phyloP scores from a whole-genome alignment of 2,113 vertebrate genomes.

The Tapirus terrestris region DNA sequence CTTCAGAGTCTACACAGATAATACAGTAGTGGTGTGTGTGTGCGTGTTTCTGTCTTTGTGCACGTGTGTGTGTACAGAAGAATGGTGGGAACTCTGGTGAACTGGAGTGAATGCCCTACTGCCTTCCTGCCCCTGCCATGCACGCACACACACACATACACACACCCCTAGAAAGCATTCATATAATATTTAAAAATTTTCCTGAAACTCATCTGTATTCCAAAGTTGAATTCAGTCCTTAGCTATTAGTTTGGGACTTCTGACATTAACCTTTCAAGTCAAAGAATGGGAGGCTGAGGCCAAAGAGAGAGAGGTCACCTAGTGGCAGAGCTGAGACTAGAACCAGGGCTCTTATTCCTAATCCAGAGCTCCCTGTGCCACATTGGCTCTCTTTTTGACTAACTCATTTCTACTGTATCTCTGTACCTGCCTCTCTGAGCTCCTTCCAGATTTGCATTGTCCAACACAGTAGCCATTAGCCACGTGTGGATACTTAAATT shows the following conservation, averaged over 20 bases:
- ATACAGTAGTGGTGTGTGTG: not conserved
- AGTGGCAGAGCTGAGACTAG: not conserved
- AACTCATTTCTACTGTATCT: not conserved
- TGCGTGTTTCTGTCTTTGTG: not conserved
- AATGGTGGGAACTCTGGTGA: not conserved
- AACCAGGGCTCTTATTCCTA: not conserved
- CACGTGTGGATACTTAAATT: not conserved
- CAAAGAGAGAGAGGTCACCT: not conserved
- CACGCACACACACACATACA: not conserved
- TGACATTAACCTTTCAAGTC: not conserved
- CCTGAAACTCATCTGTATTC: not conserved
- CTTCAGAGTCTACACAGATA: not conserved
- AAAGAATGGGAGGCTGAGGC: not conserved
- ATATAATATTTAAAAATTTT: not conserved
- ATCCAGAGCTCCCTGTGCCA: not conserved
- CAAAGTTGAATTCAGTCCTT: slow-evolving; percentile 10
- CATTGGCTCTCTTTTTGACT: not conserved
- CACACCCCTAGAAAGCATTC: not conserved
- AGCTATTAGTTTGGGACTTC: not conserved
- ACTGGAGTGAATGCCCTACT: not conserved
- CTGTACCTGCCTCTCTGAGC: not conserved
- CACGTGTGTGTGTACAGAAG: not conserved
- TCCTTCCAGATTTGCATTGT: not conserved
- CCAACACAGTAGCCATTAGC: not conserved
- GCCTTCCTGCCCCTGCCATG: not conserved